Base-by-base conservation (phyloP, 1,140 invertebrate species). In the Drosophila oshimai region DNA sequence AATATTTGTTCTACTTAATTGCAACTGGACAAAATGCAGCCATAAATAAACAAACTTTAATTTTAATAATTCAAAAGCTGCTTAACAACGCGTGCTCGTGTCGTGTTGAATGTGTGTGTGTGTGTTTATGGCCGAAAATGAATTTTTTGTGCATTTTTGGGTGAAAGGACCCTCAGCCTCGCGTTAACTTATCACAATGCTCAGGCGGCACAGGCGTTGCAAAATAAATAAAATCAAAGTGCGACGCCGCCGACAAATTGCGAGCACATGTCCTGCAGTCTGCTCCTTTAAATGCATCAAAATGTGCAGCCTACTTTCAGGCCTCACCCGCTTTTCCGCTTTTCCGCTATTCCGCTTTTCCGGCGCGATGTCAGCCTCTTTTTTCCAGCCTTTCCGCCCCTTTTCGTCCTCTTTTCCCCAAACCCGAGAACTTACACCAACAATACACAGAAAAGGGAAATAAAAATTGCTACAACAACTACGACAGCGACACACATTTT, bases 401-500 rank as follows among this genome's bases (percentile, higher is more conserved):
- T n/a, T 31, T 31, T 10, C 29, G 12, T 7, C 6, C 34, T 2
- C 4, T 31, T 36, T 15, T 15, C 13, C 13, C 12, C 13, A 2
- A 13, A 15, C 9, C 33, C 13, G n/a, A n/a, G n/a, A n/a, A n/a
- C n/a, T n/a, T n/a, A 42, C 18, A 22, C 2, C 7, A 12, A 31
- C 17, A 44, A 7, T 12, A 15, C 18, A 26, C 17, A 15, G 6
- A 44, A 4, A 42, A 24, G n/a, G n/a, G 24, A 55, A 55, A 55
- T 22, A 45, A 15, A 74, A 79, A 62, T 34, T 34, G 46, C 39
- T 47, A 53, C 62, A 50, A 61, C 77, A 65, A 36, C 77, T 60
- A 36, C 75, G 53, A 58, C 46, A 83, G 65, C 79, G 79, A 84
- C 79, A 84, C 75, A 86, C 79, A 86, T 84, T 84, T 86, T 84